Base-by-base conservation (phyloP, 2,113 vertebrate species). In the Athene cunicularia region DNA sequence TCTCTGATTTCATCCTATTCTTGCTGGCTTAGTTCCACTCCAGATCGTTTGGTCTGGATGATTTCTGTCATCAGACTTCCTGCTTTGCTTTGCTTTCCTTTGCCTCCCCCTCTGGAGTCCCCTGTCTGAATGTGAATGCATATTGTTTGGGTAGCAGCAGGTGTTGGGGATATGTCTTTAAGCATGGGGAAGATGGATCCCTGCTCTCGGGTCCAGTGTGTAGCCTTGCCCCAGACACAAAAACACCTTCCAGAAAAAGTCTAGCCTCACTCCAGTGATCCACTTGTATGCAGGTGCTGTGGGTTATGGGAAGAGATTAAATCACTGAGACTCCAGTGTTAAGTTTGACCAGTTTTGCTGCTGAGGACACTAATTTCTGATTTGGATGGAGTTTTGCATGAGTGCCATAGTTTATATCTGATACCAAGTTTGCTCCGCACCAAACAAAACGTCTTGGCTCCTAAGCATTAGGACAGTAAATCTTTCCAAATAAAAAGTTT, bases 1-100 rank as follows among this genome's bases (percentile, higher is more conserved):
- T 53, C 68, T 91, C 76, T 81, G 55, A n/a, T 95, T 92, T 95
- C 64, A 74, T 84, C 60, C 21, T 52, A 52, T 95, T 91, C 89
- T 89, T 81, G 23, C 52, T 96, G 92, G 88, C 88, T 92, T 88
- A 88, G 79, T 95, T 97, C 92, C 88, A 92, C 80, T 77, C 35
- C 55, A 86, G 70, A 47, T 85, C 92, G 43, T 95, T 90, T 82
- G 88, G 77, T 85, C 62, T 75, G 90, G 56, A 43, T 90, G 58
- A 43, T 85, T 88, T 87, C 73, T 95, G 92, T 93, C 43, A 75
- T 56, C 81, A 90, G 60, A 74, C 74, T 93, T 94, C 89, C 76
- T 93, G 83, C 76, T 88, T 95, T 92, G n/a, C 86, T 86, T 80
- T 4, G 3, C 86, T 93, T 91, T 90, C 24, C 80, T 91, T 76